A percentile compares a stretch with the other conserved stretches of the same genome.
Evolutionary conservation across 2,113 vertebrate genomes (phyloP).

Genomic region (Misgurnus anguillicaudatus): DNA sequence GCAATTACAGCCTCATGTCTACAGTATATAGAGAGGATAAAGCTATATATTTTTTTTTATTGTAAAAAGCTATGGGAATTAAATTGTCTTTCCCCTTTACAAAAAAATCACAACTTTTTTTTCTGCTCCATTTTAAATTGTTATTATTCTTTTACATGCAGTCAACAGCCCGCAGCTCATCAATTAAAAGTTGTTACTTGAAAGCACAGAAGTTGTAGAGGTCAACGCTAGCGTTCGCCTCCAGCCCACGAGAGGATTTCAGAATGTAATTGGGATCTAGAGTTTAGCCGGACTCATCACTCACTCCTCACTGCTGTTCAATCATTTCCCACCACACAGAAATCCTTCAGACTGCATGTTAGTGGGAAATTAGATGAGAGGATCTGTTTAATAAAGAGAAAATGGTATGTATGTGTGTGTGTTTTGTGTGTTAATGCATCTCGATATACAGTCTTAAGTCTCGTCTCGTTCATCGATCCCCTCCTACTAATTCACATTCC

Average conservation of each 20-base stretch:
- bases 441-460: constrained; percentile 1
- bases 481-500: constrained; percentile 36
- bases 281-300: constrained; percentile 12
- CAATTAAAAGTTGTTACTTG: constrained; percentile 44
- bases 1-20: too few species aligned
- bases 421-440: neutral
- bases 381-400: constrained; percentile 12
- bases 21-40: too few species aligned
- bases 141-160: constrained; percentile 12
- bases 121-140: neutral
- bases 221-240: constrained; percentile 23
- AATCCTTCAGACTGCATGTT: constrained; percentile 3
- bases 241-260: constrained; percentile 11
- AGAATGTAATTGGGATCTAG: constrained; percentile 47
- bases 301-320: constrained; percentile 1
- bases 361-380: constrained; percentile 29
- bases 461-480: neutral
- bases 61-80: too few species aligned
- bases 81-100: too few species aligned
- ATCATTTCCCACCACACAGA: constrained; percentile 20
- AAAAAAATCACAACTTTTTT: neutral
- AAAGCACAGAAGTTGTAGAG: constrained; percentile 49
- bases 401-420: neutral
- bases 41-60: too few species aligned
- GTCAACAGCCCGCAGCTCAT: constrained; percentile 32